These are phyloP conservation scores for Hyposoter dolosus DNA, from an alignment of 2,888 invertebrate genomes.

Conservation along the genomic window DNA sequence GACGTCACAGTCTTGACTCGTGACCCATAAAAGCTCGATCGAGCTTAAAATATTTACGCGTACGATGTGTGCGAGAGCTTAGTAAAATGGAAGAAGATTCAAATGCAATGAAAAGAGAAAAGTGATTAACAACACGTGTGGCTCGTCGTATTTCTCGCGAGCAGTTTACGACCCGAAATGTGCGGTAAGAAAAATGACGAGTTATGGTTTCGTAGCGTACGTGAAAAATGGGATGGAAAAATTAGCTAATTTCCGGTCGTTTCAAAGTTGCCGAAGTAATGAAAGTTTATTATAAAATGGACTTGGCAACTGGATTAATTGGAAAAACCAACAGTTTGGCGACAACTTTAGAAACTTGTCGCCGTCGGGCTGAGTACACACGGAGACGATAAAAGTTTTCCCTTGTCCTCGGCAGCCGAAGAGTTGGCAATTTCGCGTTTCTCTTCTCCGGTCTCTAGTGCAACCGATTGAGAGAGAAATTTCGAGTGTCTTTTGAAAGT, in stretches of 20 bases:
- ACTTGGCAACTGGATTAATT: neutral
- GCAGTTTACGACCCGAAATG: neutral
- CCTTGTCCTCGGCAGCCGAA: neutral
- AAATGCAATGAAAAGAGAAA: slow-evolving; percentile 12
- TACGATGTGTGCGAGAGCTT: neutral
- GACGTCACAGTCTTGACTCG: slow-evolving; percentile 7
- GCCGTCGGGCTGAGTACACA: neutral
- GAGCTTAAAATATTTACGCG: slow-evolving; percentile 27
- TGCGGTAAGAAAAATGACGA: neutral
- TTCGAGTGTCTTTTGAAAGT: slow-evolving; percentile 63
- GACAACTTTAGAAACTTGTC: slow-evolving; percentile 19
- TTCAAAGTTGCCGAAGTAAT: neutral
- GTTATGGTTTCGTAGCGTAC: neutral
- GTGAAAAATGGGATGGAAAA: neutral
- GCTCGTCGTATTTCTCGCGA: slow-evolving; percentile 3
- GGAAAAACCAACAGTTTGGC: slow-evolving; percentile 1
- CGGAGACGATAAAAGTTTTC: slow-evolving; percentile 4
- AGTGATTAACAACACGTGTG: slow-evolving; percentile 12
- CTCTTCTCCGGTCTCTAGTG: neutral
- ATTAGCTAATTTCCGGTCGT: neutral
- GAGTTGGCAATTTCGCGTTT: slow-evolving; percentile 14
- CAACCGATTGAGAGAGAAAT: slow-evolving; percentile 55
- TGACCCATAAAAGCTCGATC: slow-evolving; percentile 25
- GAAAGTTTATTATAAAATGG: neutral
- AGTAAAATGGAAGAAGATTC: slow-evolving; percentile 5